These are phyloP conservation scores for Styela clava DNA, from an alignment of 23 tunicate genomes.

Conservation along the genomic window DNA sequence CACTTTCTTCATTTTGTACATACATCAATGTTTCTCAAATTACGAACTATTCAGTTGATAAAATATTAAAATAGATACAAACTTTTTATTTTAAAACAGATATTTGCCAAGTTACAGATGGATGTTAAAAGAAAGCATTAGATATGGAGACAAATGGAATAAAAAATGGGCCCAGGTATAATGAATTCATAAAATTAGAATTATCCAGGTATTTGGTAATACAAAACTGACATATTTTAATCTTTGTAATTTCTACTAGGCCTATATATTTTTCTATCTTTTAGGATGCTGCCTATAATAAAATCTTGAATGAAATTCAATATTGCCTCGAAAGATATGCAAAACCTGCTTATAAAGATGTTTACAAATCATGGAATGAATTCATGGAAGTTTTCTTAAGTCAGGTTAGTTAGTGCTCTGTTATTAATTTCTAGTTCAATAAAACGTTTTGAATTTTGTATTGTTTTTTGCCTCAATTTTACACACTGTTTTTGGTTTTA, in stretches of 20 bases:
- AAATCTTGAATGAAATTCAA: constrained; percentile 68
- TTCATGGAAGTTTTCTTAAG: constrained; percentile 75
- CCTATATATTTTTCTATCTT: no score
- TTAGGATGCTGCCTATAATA: constrained; percentile 79
- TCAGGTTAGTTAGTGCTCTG: constrained; percentile 67
- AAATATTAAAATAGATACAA: no score
- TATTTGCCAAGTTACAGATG: constrained; percentile 74
- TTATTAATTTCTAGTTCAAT: no score
- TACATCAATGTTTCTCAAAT: no score
- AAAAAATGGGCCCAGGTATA: constrained; percentile 87
- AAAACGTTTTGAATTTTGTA: no score
- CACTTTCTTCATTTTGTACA: no score
- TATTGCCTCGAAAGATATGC: constrained; percentile 57
- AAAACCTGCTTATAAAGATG: constrained; percentile 44
- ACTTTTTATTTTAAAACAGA: constrained; percentile 42
- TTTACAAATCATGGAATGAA: constrained; percentile 60
- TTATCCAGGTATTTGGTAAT: no score
- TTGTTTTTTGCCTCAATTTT: no score
- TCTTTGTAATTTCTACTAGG: no score
- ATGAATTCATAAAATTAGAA: not conserved
- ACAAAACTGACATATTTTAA: no score
- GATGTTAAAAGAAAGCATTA: constrained; percentile 75
- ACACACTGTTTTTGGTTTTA: not conserved
- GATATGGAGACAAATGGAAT: constrained; percentile 88
- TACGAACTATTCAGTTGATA: no score